Base-by-base conservation (phyloP, 2,113 vertebrate species). In the Pygoscelis adeliae region DNA sequence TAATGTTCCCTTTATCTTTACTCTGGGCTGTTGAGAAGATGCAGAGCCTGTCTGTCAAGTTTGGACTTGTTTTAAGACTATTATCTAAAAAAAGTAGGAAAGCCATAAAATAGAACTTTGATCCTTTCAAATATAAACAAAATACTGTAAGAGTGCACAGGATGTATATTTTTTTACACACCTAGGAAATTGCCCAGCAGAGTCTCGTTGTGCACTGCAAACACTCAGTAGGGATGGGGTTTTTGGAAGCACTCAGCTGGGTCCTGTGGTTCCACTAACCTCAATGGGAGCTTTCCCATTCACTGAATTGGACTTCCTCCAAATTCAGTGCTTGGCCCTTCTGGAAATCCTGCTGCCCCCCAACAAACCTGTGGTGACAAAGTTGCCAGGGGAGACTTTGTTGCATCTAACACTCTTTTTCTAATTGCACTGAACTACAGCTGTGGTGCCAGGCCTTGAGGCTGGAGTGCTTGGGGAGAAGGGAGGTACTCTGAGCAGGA, bases 41-140 rank as follows among this genome's bases (percentile, higher is more conserved):
- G 73, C 97, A 98, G 97, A 97, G 89, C 90, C 95, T 66, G 70
- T 69, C 87, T 96, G 94, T 98, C 98, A 98, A 90, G 97, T 91
- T 89, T 50, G 20, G 96, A 93, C 97, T 98, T 97, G 94, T 82
- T 97, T 89, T 89, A 90, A 90, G 85, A 96, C 79, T 61, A 84
- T 73, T 88, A 97, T 71, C 91, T 77, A 22, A 62, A 85, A 70
- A 79, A 93, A 93, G 80, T 80, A 96, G 91, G 86, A 95, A 95
- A 97, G 81, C 49, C 16, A 94, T 97, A 97, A 97, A 93, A 93
- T 79, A 95, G 63, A 76, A 65, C 92, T 88, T 97, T 53, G 87
- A 83, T 86, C 70, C 93, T 93, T 95, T 87, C 91, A 88, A 94
- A 87, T 79, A 38, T 44, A 93, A 96, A 83, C 44, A 87, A 88